Evolutionary conservation across 2,888 invertebrate genomes (phyloP).

Genomic region (Blastobasis adustella): DNA sequence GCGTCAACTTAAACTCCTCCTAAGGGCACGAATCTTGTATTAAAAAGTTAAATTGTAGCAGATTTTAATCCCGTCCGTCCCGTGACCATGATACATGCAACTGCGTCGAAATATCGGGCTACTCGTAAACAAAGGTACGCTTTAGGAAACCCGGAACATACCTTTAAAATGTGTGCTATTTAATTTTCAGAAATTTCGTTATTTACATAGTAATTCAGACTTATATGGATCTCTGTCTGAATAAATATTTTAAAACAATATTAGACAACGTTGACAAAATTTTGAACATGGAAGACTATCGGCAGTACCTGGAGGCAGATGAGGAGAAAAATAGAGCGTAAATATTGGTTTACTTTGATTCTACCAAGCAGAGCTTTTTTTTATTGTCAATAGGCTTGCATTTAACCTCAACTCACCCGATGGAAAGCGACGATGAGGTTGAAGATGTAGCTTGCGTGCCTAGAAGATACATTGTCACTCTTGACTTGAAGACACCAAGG

Average conservation of each 20-base stretch:
- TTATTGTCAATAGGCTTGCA: background rate
- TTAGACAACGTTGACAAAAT: slow-evolving; percentile 14
- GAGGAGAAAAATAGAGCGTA: slow-evolving; percentile 30
- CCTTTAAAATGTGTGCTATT: background rate
- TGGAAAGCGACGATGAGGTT: too few species aligned
- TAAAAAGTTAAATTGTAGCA: background rate
- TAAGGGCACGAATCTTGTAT: background rate
- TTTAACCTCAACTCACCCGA: too few species aligned
- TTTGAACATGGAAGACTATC: slow-evolving; percentile 13
- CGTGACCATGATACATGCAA: background rate
- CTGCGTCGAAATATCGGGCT: background rate
- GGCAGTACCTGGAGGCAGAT: slow-evolving; percentile 20
- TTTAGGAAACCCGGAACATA: too few species aligned
- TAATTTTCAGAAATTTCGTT: slow-evolving; percentile 25
- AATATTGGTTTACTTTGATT: background rate
- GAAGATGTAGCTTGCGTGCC: background rate
- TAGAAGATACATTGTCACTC: background rate
- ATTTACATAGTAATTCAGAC: slow-evolving; percentile 18
- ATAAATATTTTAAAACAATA: slow-evolving; percentile 20
- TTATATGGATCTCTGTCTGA: slow-evolving; percentile 27
- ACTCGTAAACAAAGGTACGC: too few species aligned
- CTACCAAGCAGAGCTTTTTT: background rate
- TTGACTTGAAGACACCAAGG: background rate
- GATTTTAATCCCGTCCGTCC: background rate
- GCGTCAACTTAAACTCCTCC: background rate